These are phyloP conservation scores for Cettia cetti DNA, from an alignment of 2,113 vertebrate species.

Conservation along the genomic window DNA sequence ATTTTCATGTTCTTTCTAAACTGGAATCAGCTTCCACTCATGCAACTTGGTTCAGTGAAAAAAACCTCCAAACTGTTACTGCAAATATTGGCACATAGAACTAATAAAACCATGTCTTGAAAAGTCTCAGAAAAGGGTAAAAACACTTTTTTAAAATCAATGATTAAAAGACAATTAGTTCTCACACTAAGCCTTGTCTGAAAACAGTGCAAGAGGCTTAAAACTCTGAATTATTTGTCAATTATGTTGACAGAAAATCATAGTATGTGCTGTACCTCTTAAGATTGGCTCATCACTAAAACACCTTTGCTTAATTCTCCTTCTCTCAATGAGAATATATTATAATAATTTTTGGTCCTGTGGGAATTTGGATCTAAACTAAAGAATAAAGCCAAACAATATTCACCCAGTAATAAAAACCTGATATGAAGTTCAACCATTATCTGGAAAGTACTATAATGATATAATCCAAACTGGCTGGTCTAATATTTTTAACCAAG, in stretches of 20 bases:
- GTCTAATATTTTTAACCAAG: conserved; percentile 64
- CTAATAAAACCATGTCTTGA: background rate
- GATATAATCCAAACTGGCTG: conserved; percentile 49
- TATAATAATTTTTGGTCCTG: background rate
- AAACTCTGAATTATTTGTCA: conserved; percentile 36
- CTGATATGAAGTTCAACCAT: background rate
- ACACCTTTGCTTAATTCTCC: background rate
- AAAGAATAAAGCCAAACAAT: background rate
- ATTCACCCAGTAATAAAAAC: background rate
- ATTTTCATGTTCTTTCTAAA: background rate
- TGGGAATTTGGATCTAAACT: background rate
- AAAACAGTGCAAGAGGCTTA: conserved; percentile 7
- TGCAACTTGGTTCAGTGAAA: background rate
- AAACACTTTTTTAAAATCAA: background rate
- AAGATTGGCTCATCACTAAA: background rate
- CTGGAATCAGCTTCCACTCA: background rate
- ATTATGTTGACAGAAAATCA: background rate
- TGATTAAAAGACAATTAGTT: background rate
- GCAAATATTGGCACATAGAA: background rate
- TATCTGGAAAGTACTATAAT: background rate
- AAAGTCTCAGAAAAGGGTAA: background rate
- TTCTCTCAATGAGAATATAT: background rate
- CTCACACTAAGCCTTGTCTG: background rate
- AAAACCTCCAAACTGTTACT: background rate
- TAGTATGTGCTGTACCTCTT: background rate